phyloP scores from a whole-genome alignment of 2,888 invertebrate species.

The Tenthredo distinguenda region DNA sequence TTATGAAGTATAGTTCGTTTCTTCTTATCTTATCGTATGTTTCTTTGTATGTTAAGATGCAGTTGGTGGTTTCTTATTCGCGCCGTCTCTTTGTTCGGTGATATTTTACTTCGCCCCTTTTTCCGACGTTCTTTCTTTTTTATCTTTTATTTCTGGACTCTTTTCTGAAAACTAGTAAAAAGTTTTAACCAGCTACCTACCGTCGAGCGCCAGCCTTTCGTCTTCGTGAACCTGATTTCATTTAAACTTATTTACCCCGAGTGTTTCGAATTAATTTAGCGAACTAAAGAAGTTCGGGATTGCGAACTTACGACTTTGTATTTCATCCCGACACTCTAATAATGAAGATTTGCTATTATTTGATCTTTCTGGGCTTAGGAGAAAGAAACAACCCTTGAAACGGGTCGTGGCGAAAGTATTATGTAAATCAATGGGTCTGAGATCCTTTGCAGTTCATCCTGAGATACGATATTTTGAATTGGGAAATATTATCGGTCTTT shows the following conservation, averaged over 20 bases:
- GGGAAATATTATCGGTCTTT: not conserved
- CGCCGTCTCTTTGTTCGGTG: not conserved
- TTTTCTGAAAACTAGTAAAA: conserved; percentile 28
- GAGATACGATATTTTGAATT: not conserved
- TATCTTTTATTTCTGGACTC: conserved; percentile 1
- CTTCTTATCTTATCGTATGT: too few relatives aligned
- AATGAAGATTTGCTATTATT: not conserved
- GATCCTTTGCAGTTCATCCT: not conserved
- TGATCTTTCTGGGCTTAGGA: not conserved
- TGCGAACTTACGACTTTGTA: not conserved
- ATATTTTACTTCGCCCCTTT: not conserved
- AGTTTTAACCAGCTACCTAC: conserved; percentile 56
- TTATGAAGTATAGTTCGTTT: too few relatives aligned
- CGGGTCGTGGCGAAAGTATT: not conserved
- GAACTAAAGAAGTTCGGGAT: not conserved
- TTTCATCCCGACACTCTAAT: not conserved
- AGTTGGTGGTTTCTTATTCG: not conserved
- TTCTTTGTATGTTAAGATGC: too few relatives aligned
- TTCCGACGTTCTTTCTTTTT: not conserved
- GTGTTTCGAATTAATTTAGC: conserved; percentile 59
- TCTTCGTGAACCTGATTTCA: conserved; percentile 68
- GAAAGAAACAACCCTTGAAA: not conserved
- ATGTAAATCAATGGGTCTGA: not conserved
- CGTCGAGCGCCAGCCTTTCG: conserved; percentile 55
- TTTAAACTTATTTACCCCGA: conserved; percentile 69